Conservation (phyloP, 1,140 invertebrate genomes). For the Drosophila saltans region DNA sequence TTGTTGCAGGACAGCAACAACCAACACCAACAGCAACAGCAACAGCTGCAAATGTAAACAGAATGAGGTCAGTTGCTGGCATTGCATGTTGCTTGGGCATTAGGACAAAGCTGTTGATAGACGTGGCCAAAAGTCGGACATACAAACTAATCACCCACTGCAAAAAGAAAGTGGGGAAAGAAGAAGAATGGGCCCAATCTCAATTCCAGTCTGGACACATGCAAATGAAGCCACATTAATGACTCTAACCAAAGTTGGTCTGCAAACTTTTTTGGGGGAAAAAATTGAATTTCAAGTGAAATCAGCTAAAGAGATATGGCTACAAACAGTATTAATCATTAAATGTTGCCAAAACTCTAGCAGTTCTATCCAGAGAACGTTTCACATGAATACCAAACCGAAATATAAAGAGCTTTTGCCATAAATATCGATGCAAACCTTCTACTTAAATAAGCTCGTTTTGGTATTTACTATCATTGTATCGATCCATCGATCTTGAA, state of each 20-base stretch:
- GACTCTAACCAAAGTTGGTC: conserved; percentile 50
- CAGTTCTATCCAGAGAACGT: too few species aligned
- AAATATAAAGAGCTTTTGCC: too few species aligned
- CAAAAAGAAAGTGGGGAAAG: conserved; percentile 14
- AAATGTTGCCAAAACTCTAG: too few species aligned
- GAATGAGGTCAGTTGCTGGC: conserved; percentile 70
- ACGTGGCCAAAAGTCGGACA: conserved; percentile 43
- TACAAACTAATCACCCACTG: conserved; percentile 67
- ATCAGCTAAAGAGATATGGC: not conserved
- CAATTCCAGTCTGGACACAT: conserved; percentile 37
- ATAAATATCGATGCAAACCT: too few species aligned
- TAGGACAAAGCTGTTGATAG: conserved; percentile 77
- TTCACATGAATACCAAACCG: too few species aligned
- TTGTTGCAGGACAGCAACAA: not conserved
- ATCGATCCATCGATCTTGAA: too few species aligned
- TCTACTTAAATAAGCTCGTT: too few species aligned
- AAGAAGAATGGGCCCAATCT: not conserved
- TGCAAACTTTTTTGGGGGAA: conserved; percentile 2
- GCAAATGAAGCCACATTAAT: conserved; percentile 76
- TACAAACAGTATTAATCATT: not conserved
- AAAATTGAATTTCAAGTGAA: conserved; percentile 18
- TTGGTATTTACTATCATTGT: too few species aligned
- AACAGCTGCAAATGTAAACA: conserved; percentile 75
- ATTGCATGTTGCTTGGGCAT: conserved; percentile 75
- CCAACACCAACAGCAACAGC: conserved; percentile 34